Evolutionary conservation across 2,797 vertebrate genomes (phyloP).

Genomic region (Euphonia xanthogaster): DNA sequence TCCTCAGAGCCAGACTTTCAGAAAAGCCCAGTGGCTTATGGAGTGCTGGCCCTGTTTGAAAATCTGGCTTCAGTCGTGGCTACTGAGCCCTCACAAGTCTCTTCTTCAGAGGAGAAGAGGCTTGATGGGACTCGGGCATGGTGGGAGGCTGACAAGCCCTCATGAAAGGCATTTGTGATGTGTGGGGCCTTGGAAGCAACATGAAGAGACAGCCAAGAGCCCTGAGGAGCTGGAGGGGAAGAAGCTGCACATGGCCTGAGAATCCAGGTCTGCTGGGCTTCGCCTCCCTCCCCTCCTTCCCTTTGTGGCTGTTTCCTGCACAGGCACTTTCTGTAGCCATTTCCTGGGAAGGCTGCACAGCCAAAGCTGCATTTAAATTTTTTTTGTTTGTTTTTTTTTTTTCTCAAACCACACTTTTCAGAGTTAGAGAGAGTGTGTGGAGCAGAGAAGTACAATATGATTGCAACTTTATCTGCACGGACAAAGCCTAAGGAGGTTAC

Average conservation of each 20-base stretch:
- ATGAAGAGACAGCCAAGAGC: neutral
- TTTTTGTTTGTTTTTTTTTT: neutral
- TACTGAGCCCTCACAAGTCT: slow-evolving; percentile 5
- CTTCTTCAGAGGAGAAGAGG: neutral
- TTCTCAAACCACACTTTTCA: neutral
- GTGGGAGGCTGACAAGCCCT: slow-evolving; percentile 11
- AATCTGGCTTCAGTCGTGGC: slow-evolving; percentile 5
- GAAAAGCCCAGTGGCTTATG: neutral
- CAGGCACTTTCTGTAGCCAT: neutral
- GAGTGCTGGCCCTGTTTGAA: neutral
- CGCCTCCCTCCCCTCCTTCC: neutral
- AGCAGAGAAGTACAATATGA: neutral
- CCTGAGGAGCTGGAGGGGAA: neutral
- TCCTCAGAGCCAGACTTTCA: neutral
- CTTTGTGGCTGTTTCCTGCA: slow-evolving; percentile 14
- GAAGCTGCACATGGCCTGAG: neutral
- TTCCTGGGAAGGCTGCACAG: neutral
- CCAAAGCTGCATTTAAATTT: neutral
- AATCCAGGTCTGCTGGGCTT: neutral
- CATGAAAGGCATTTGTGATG: neutral
- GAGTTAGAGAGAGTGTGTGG: neutral
- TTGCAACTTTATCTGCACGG: neutral
- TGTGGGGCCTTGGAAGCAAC: slow-evolving; percentile 1
- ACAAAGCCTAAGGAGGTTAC: neutral
- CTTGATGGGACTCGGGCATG: neutral